Evolutionary conservation across 2,888 invertebrate species (phyloP).

Genomic region (Zelleria hepariella): DNA sequence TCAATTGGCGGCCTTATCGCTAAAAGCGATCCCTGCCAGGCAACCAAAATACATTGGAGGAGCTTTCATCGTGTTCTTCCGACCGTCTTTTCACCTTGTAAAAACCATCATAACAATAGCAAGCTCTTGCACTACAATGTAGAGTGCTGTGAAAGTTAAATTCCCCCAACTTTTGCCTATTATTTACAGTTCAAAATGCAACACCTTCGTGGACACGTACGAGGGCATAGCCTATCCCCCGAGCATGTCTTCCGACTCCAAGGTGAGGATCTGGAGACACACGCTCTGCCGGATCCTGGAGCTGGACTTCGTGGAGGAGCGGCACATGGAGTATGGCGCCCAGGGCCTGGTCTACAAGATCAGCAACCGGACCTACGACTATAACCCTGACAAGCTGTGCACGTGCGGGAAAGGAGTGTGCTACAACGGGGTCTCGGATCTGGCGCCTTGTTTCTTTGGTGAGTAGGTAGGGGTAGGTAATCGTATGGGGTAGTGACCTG

Average conservation of each 20-base stretch:
- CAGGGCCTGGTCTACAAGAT: constrained; percentile 74
- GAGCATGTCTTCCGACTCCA: constrained; percentile 60
- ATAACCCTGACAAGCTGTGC: constrained; percentile 75
- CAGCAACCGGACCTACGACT: constrained; percentile 72
- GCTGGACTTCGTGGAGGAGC: constrained; percentile 30
- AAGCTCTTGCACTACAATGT: background rate
- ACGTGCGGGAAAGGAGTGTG: constrained; percentile 68
- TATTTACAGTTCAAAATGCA: constrained; percentile 71
- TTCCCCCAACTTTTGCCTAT: too few species aligned
- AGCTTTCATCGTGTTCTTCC: too few species aligned
- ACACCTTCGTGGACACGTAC: constrained; percentile 75
- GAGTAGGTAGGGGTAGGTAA: too few species aligned
- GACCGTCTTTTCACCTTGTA: too few species aligned
- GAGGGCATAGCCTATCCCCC: constrained; percentile 82
- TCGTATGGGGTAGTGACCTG: too few species aligned
- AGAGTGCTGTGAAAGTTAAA: background rate
- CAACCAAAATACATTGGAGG: too few species aligned
- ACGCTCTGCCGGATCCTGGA: constrained; percentile 82
- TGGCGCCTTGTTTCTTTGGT: constrained; percentile 82
- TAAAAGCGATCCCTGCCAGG: too few species aligned
- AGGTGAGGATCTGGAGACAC: constrained; percentile 77
- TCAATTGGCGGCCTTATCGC: too few species aligned
- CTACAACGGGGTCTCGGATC: constrained; percentile 75
- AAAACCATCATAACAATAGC: too few species aligned
- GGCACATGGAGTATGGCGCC: constrained; percentile 53